Evolutionary conservation across 2,113 vertebrate genomes (phyloP).

Genomic region (Nanorana parkeri): DNA sequence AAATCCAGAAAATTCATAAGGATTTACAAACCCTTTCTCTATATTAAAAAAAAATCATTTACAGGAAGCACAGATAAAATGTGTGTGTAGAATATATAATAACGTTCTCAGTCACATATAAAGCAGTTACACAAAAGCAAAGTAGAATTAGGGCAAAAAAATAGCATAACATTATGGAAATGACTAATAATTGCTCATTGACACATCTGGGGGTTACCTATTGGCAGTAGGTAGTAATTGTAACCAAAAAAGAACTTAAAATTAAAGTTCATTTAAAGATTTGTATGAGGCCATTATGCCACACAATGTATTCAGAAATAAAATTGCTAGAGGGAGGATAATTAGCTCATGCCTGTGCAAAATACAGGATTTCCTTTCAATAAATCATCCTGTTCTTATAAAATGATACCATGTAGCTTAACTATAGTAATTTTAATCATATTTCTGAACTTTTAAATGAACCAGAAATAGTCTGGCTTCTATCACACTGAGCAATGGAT

Average conservation of each 20-base stretch:
- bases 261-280: constrained; percentile 3
- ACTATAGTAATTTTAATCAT: constrained; percentile 4
- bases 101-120: too few species aligned
- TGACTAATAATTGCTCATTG: background rate
- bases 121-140: too few species aligned
- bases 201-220: constrained; percentile 8
- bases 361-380: constrained; percentile 22
- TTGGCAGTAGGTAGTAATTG: constrained; percentile 12
- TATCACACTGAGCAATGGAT: background rate
- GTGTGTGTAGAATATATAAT: too few species aligned
- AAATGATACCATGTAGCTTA: constrained; percentile 4
- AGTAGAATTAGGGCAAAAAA: background rate
- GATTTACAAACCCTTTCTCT: too few species aligned
- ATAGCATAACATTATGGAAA: constrained; percentile 7
- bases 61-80: too few species aligned
- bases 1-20: too few species aligned
- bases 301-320: constrained; percentile 14
- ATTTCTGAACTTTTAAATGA: background rate
- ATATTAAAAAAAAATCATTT: too few species aligned
- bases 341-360: constrained; percentile 23
- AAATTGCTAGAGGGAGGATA: constrained; percentile 13
- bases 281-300: constrained; percentile 3
- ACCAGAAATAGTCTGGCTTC: constrained; percentile 3
- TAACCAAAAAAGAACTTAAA: constrained; percentile 20
- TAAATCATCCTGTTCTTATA: constrained; percentile 6